phyloP scores from a whole-genome alignment of 2,113 vertebrate genomes.

The Chrysemys picta region DNA sequence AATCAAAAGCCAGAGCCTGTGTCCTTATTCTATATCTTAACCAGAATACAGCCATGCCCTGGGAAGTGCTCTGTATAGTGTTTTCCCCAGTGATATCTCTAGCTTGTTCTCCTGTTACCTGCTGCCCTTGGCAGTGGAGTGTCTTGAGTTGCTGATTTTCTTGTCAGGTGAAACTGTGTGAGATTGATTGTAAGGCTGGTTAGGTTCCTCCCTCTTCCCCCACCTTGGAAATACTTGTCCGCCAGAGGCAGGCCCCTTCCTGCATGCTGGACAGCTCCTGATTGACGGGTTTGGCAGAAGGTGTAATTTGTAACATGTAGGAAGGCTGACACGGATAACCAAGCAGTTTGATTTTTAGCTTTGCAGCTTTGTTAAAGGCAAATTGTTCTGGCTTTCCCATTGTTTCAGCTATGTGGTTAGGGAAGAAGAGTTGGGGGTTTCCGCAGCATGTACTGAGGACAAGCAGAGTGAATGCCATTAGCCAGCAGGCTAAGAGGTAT shows the following conservation, averaged over 20 bases:
- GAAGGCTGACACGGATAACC: conserved; percentile 56
- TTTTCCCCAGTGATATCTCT: background rate
- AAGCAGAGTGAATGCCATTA: background rate
- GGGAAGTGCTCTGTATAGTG: background rate
- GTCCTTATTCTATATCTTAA: background rate
- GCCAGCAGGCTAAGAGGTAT: background rate
- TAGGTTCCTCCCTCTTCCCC: background rate
- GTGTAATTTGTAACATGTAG: conserved; percentile 54
- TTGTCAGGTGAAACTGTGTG: background rate
- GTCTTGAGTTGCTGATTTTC: conserved; percentile 1
- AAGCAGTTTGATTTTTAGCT: conserved; percentile 27
- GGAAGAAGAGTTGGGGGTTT: background rate
- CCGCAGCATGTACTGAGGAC: background rate
- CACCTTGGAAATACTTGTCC: conserved; percentile 43
- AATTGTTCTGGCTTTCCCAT: conserved; percentile 29
- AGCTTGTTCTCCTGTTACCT: background rate
- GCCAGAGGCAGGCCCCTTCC: conserved; percentile 20
- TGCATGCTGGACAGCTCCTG: background rate
- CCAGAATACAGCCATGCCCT: background rate
- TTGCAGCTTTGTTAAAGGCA: conserved; percentile 33
- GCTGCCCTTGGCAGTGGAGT: background rate
- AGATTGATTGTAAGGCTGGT: background rate
- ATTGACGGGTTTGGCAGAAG: conserved; percentile 24
- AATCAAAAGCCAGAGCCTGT: background rate
- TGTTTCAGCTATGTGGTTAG: background rate